These are phyloP conservation scores for Chrysaora quinquecirrha DNA, from an alignment of 30 jellyfish, hydroid and myxozoan genomes.

Conservation along the genomic window DNA sequence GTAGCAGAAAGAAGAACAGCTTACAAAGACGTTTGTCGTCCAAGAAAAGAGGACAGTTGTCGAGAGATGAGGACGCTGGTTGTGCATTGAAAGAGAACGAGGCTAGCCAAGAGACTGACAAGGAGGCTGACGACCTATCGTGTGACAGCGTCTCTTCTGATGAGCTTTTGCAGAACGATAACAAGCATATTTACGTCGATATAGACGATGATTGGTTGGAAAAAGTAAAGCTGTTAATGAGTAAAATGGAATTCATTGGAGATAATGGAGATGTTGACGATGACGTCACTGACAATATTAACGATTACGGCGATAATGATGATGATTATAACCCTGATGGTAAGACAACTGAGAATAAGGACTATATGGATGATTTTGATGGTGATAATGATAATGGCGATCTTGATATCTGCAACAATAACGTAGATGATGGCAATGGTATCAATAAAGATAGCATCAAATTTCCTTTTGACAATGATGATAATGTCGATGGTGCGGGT, in stretches of 20 bases:
- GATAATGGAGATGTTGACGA: not conserved
- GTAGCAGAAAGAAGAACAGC: not conserved
- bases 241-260: not conserved
- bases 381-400: too few species aligned
- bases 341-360: too few species aligned
- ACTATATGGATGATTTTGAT: too few species aligned
- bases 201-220: not conserved
- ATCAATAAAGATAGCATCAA: too few species aligned
- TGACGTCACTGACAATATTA: not conserved
- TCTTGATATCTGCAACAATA: too few species aligned
- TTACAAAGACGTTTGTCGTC: not conserved
- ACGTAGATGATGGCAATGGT: too few species aligned
- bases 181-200: not conserved
- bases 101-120: too few species aligned
- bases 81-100: not conserved
- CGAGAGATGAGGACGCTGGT: not conserved
- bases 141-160: not conserved
- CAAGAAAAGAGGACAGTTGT: not conserved
- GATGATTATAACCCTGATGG: too few species aligned
- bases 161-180: not conserved
- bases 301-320: not conserved
- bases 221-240: not conserved
- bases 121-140: too few species aligned
- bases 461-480: too few species aligned
- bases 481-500: too few species aligned